Percentiles rank a stretch among this genome's conserved stretches.
phyloP scores from a whole-genome alignment of 2,797 vertebrate species.

The Phataginus tetradactyla region DNA sequence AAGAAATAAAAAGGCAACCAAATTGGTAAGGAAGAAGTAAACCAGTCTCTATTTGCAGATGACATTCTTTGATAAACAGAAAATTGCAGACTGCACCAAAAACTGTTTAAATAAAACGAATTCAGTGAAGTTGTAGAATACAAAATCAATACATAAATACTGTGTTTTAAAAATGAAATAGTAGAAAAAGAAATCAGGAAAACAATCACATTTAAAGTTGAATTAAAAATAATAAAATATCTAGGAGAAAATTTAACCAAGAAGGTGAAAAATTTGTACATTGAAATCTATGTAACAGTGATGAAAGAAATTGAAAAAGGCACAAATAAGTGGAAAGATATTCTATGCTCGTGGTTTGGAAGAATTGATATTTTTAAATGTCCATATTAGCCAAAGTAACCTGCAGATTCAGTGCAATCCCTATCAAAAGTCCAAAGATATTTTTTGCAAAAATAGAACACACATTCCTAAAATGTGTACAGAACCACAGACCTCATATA shows the following conservation, averaged over 20 bases:
- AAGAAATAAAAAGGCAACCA: background rate
- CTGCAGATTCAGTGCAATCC: background rate
- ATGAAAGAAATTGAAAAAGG: background rate
- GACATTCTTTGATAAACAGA: background rate
- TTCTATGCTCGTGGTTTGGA: background rate
- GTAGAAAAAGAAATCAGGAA: background rate
- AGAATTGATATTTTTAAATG: background rate
- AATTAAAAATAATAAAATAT: background rate
- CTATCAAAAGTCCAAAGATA: background rate
- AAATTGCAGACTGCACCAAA: background rate
- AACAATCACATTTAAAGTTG: background rate
- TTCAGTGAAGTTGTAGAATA: background rate
- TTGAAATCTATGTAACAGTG: background rate
- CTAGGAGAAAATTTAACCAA: background rate
- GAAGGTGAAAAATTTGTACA: background rate
- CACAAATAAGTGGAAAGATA: background rate
- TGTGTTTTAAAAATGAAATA: background rate
- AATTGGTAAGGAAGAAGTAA: background rate
- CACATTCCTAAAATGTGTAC: background rate
- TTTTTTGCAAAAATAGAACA: background rate
- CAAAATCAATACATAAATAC: background rate
- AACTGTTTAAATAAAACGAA: background rate
- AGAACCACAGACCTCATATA: background rate
- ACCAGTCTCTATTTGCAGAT: background rate
- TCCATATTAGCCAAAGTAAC: background rate